Evolutionary conservation across 2,797 vertebrate genomes (phyloP).

Genomic region (Gallirallus australis): DNA sequence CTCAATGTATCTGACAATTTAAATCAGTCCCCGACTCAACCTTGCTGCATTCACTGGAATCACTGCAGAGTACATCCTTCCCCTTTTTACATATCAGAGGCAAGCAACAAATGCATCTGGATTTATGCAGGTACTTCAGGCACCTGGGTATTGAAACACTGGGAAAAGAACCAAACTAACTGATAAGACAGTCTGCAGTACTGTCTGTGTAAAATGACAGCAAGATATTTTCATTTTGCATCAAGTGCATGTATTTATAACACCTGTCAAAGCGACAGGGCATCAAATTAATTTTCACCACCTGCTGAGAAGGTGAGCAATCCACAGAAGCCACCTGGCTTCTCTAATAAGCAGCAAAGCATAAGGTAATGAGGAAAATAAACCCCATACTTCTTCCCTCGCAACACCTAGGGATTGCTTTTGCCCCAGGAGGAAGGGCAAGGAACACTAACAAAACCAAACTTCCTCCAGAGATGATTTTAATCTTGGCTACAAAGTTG

Average conservation of each 20-base stretch:
- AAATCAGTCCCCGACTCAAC: background rate
- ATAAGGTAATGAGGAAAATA: background rate
- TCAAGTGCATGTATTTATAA: background rate
- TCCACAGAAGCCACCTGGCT: background rate
- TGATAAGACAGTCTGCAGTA: background rate
- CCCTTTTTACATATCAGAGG: background rate
- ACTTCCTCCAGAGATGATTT: background rate
- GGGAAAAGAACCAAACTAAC: background rate
- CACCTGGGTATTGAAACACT: background rate
- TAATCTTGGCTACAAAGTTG: background rate
- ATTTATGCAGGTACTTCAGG: background rate
- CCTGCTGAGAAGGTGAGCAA: background rate
- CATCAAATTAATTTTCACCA: slow-evolving; percentile 27
- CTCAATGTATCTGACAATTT: background rate
- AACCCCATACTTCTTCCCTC: background rate
- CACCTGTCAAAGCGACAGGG: slow-evolving; percentile 34
- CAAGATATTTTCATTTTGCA: background rate
- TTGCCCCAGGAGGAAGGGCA: background rate
- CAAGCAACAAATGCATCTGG: background rate
- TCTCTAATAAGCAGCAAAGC: background rate
- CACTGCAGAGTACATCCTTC: background rate
- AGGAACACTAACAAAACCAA: background rate
- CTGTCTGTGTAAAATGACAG: background rate
- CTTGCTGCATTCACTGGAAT: background rate
- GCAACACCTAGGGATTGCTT: background rate